phyloP scores from a whole-genome alignment of 2,113 vertebrate genomes.

The Brienomyrus brachyistius region DNA sequence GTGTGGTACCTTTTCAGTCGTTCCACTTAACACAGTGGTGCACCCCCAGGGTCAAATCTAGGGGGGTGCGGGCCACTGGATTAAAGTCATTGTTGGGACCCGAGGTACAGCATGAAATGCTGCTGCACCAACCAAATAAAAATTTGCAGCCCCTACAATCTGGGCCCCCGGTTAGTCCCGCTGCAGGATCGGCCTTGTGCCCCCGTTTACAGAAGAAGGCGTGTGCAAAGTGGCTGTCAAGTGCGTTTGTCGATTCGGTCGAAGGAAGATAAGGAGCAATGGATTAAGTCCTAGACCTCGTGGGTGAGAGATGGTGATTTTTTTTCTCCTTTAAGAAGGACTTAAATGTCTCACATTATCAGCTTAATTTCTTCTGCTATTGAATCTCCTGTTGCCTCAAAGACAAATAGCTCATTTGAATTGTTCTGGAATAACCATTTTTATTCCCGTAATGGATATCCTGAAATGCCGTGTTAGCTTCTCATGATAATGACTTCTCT shows the following conservation, averaged over 20 bases:
- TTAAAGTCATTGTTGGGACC: background rate
- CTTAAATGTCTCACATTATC: background rate
- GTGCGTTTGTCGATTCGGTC: background rate
- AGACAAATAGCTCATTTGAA: background rate
- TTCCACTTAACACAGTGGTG: background rate
- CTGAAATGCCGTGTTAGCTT: background rate
- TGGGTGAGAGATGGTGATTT: background rate
- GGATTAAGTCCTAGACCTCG: background rate
- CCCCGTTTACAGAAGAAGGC: background rate
- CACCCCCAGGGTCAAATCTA: background rate
- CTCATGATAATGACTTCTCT: slow-evolving; percentile 21
- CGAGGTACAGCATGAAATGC: background rate
- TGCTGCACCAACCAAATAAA: background rate
- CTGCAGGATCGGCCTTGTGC: background rate
- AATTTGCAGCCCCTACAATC: background rate
- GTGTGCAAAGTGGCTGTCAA: background rate
- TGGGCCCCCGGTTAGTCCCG: background rate
- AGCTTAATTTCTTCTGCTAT: background rate
- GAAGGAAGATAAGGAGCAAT: background rate
- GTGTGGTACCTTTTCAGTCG: background rate
- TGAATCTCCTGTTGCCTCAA: background rate
- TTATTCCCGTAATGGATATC: background rate
- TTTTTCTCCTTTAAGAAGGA: background rate
- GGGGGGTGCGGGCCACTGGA: background rate
- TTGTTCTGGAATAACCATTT: background rate